Conservation (phyloP, 92 coral and sea anemone species). For the Anthopleura xanthogrammica region DNA sequence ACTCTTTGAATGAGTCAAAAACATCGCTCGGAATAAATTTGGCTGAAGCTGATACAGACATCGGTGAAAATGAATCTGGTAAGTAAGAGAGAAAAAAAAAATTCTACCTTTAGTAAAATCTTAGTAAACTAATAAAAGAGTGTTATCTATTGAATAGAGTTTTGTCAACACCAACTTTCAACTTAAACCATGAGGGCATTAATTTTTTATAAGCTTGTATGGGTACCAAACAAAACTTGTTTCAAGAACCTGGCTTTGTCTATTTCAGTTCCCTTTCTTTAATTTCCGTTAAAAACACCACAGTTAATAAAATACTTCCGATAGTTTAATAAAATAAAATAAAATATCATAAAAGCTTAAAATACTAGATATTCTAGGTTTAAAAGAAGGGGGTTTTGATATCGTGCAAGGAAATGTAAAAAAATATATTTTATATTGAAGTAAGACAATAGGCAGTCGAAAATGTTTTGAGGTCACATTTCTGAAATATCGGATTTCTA, state of each 20-base stretch:
- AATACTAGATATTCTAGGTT: neutral
- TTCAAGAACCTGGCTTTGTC: conserved; percentile 28
- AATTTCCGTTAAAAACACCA: neutral
- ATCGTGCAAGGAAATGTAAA: neutral
- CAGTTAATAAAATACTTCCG: neutral
- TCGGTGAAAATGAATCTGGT: conserved; percentile 94
- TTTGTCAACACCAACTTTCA: conserved; percentile 55
- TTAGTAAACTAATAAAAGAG: neutral
- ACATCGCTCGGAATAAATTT: conserved; percentile 45
- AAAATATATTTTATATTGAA: neutral
- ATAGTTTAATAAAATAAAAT: no score
- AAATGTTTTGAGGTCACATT: neutral
- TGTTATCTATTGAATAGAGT: conserved; percentile 33
- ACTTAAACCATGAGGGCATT: conserved; percentile 68
- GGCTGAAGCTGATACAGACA: conserved; percentile 72
- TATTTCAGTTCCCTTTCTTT: neutral
- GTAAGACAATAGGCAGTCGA: neutral
- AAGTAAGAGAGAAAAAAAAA: conserved; percentile 23
- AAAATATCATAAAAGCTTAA: neutral
- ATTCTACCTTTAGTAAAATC: neutral
- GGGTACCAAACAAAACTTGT: conserved; percentile 28
- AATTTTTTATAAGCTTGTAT: conserved; percentile 65
- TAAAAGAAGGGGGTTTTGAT: neutral
- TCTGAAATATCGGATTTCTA: neutral
- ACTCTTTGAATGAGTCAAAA: conserved; percentile 33